phyloP scores from a whole-genome alignment of 2,113 vertebrate genomes.

The Barbus barbus region DNA sequence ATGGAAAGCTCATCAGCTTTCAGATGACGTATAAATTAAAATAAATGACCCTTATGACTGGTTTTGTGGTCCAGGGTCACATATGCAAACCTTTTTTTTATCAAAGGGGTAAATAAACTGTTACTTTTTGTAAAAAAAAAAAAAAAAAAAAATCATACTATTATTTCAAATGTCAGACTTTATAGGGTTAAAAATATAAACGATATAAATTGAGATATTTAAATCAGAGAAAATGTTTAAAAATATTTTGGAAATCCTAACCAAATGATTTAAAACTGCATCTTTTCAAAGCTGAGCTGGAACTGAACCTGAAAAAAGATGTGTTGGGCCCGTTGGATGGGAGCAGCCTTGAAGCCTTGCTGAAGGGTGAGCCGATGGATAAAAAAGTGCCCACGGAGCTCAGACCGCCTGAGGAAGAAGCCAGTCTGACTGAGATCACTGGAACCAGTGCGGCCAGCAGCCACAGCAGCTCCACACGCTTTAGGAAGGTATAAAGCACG shows the following conservation, averaged over 20 bases:
- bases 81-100: too few species aligned
- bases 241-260: not conserved
- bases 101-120: too few species aligned
- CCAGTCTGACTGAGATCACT: constrained; percentile 84
- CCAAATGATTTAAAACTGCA: not conserved
- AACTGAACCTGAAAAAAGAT: constrained; percentile 90
- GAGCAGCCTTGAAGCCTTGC: constrained; percentile 91
- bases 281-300: constrained; percentile 74
- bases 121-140: too few species aligned
- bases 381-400: constrained; percentile 81
- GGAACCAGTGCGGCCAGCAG: constrained; percentile 71
- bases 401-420: constrained; percentile 80
- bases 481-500: constrained; percentile 83
- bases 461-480: constrained; percentile 78
- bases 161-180: not conserved
- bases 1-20: too few species aligned
- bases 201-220: not conserved
- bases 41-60: too few species aligned
- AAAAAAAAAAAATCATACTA: too few species aligned
- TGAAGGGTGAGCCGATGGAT: constrained; percentile 88
- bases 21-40: too few species aligned
- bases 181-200: not conserved
- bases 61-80: too few species aligned
- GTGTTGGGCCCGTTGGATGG: constrained; percentile 83
- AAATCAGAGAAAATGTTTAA: not conserved